These are phyloP conservation scores for Nomada flava DNA, from an alignment of 2,888 invertebrate species.

Conservation along the genomic window DNA sequence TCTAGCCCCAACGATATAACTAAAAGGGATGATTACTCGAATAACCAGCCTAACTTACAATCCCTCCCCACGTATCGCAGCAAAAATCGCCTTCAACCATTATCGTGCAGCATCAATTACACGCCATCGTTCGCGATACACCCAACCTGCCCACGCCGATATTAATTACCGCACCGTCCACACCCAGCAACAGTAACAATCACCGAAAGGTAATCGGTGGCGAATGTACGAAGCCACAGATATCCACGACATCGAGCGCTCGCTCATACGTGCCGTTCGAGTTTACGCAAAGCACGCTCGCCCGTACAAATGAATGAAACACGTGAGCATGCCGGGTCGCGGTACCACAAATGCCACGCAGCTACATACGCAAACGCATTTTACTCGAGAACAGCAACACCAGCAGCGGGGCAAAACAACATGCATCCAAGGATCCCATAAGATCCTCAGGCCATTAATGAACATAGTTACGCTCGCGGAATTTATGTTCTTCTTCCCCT, in stretches of 20 bases:
- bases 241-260: constrained; percentile 10
- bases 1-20: too few relatives aligned
- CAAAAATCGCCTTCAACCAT: neutral
- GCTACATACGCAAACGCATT: constrained; percentile 17
- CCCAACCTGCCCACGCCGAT: neutral
- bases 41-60: neutral
- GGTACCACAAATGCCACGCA: constrained; percentile 25
- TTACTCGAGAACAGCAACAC: constrained; percentile 25
- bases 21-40: too few relatives aligned
- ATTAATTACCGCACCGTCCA: constrained; percentile 15
- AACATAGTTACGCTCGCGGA: constrained; percentile 39
- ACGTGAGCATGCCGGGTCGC: constrained; percentile 37
- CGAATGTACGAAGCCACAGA: neutral
- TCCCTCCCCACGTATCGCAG: neutral
- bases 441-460: constrained; percentile 40
- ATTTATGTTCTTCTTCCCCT: constrained; percentile 42
- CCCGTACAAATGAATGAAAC: constrained; percentile 57
- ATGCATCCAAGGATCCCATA: constrained; percentile 3
- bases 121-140: neutral
- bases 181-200: constrained; percentile 5
- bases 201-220: constrained; percentile 6
- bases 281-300: constrained; percentile 44
- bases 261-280: constrained; percentile 16
- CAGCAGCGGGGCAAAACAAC: constrained; percentile 4
- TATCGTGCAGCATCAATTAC: constrained; percentile 6